Conservation (phyloP, 2,113 vertebrate genomes). For the Hyperopisus bebe region DNA sequence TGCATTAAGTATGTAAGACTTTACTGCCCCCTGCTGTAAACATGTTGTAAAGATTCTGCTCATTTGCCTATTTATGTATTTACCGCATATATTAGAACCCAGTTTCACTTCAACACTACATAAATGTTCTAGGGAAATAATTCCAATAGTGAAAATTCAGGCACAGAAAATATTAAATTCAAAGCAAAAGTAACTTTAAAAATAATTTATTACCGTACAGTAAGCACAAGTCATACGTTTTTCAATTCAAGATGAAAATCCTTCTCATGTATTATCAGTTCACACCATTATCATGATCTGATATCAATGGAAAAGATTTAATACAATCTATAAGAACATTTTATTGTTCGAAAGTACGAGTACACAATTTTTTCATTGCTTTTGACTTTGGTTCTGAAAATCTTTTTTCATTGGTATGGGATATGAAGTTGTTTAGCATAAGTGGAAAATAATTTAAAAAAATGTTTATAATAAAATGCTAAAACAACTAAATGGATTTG, state of each 20-base stretch:
- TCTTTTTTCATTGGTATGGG: not conserved
- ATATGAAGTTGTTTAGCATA: not conserved
- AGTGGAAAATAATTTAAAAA: not conserved
- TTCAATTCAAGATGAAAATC: not conserved
- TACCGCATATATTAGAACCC: not conserved
- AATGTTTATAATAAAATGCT: not conserved
- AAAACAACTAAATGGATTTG: not conserved
- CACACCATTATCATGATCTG: not conserved
- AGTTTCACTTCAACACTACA: not conserved
- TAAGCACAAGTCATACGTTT: constrained; percentile 16
- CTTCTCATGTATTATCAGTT: not conserved
- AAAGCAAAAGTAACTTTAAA: not conserved
- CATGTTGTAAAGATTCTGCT: not conserved
- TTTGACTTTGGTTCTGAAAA: not conserved
- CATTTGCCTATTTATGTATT: not conserved
- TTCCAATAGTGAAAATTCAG: not conserved
- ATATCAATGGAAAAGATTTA: not conserved
- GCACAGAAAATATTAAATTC: not conserved
- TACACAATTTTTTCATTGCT: not conserved
- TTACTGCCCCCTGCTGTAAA: constrained; percentile 12
- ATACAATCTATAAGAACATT: not conserved
- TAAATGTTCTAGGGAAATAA: not conserved
- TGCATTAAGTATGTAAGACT: not conserved
- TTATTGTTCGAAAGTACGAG: not conserved
- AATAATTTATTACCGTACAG: constrained; percentile 22